Base-by-base conservation (phyloP, 2,888 invertebrate species). In the Panopea generosa region DNA sequence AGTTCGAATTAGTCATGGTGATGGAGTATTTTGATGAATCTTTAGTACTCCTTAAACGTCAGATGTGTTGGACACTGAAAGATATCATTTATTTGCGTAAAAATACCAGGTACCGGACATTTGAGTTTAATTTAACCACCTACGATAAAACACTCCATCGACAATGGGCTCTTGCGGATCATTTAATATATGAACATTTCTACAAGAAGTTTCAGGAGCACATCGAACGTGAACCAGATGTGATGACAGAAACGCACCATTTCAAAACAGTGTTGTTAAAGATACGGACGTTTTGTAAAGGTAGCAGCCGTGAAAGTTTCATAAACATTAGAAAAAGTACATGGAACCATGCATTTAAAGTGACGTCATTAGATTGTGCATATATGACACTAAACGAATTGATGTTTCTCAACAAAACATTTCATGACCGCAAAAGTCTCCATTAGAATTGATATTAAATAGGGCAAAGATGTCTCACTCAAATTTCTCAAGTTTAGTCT, bases 11-110 rank as follows among this genome's bases (percentile, higher is more conserved):
- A 0, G 85, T 91, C 4, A 75, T 91, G 82, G 82, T 91, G 4
- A 78, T 83, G 26, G 91, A 92, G 65, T 86, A 87, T 56, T 90
- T 91, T 60, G 87, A 90, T 69, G 90, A 91, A 61, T 91, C 91
- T 2, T 66, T 92, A 52, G 76, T 91, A 38, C 69, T 91, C 20
- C 78, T 91, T 6, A 86, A 86, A 62, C 74, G 90, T 20, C 53
- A 76, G n/a, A 72, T 90, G 63, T 89, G 90, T 52, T 91, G 90
- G 91, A 67, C 45, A 2, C 74, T 86, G 0, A 78, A 83, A 45
- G 90, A 92, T 63, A 84, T 91, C 2, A 29, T 91, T 11, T 89
- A 88, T 72, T 40, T 86, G 18, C 76, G 76, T n/a, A 84, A 83
- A 43, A 88, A 89, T 68, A 47, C 57, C 7, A 80, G 75, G 9